phyloP scores from a whole-genome alignment of 2,888 invertebrate species.

The Masnerella sp. region DNA sequence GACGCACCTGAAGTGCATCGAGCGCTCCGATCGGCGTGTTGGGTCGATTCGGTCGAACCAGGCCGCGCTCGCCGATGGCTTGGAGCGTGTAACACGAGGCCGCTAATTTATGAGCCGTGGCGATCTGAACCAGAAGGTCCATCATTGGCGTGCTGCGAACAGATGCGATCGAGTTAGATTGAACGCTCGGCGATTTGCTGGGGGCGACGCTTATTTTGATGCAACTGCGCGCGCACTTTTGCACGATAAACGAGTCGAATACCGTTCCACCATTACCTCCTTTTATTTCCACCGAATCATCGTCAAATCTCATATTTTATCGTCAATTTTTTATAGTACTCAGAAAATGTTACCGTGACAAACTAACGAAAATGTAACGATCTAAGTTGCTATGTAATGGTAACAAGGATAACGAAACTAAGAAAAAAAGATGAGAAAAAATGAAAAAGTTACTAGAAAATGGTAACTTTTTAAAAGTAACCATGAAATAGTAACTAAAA shows the following conservation, averaged over 20 bases:
- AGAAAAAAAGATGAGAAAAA: no score
- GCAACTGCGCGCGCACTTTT: slow-evolving; percentile 16
- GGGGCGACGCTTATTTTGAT: slow-evolving; percentile 36
- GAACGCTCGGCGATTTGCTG: slow-evolving; percentile 37
- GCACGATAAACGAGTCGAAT: slow-evolving; percentile 15
- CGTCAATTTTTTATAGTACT: no score
- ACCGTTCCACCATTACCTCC: not conserved
- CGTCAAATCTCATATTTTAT: no score
- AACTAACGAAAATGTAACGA: no score
- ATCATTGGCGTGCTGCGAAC: slow-evolving; percentile 86
- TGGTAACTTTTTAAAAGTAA: no score
- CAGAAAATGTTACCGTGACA: no score
- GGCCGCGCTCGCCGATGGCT: slow-evolving; percentile 81
- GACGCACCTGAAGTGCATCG: slow-evolving; percentile 78
- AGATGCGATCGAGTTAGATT: slow-evolving; percentile 58
- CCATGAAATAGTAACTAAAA: no score
- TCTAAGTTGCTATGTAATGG: no score
- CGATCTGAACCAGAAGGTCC: slow-evolving; percentile 86
- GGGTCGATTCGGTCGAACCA: slow-evolving; percentile 84
- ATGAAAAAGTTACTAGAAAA: no score
- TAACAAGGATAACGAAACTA: no score
- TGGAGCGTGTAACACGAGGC: slow-evolving; percentile 84
- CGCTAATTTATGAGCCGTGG: slow-evolving; percentile 83
- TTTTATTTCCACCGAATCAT: not conserved
- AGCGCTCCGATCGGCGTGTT: slow-evolving; percentile 85